Conservation (phyloP, 92 coral and sea anemone species). For the Virgularia gustaviana region DNA sequence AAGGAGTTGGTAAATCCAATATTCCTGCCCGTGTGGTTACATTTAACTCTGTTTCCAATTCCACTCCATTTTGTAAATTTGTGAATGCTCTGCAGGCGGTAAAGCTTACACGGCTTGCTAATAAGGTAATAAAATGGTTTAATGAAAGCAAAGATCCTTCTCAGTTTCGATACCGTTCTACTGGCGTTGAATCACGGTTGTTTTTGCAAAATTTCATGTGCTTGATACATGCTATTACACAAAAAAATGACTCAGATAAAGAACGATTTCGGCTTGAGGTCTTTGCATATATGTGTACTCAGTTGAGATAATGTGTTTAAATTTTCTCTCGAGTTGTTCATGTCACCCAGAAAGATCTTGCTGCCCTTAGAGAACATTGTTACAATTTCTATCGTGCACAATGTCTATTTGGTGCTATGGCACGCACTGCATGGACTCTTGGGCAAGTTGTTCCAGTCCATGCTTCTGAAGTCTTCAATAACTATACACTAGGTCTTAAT, state of each 20-base stretch:
- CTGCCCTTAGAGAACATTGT: conserved; percentile 9
- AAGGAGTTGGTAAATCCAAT: too few relatives aligned
- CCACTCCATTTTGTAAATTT: too few relatives aligned
- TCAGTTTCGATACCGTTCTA: too few relatives aligned
- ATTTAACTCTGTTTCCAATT: too few relatives aligned
- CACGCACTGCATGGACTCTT: conserved; percentile 27
- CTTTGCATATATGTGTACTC: conserved; percentile 17
- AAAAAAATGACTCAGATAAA: too few relatives aligned
- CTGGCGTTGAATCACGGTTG: conserved; percentile 6
- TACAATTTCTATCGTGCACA: conserved; percentile 12
- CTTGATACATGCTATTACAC: background rate
- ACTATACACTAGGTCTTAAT: background rate
- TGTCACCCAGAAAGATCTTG: background rate
- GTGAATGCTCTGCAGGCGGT: too few relatives aligned
- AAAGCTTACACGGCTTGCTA: too few relatives aligned
- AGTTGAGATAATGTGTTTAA: conserved; percentile 14
- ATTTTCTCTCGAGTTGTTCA: background rate
- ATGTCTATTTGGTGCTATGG: conserved; percentile 5
- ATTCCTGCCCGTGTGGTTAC: too few relatives aligned
- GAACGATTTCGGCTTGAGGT: conserved; percentile 13
- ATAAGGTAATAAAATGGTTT: too few relatives aligned
- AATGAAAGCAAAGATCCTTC: too few relatives aligned
- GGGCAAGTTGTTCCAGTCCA: conserved; percentile 38
- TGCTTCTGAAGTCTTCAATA: background rate
- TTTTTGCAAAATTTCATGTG: background rate